These are phyloP conservation scores for Oligia strigilis DNA, from an alignment of 2,888 invertebrate genomes.

Conservation along the genomic window DNA sequence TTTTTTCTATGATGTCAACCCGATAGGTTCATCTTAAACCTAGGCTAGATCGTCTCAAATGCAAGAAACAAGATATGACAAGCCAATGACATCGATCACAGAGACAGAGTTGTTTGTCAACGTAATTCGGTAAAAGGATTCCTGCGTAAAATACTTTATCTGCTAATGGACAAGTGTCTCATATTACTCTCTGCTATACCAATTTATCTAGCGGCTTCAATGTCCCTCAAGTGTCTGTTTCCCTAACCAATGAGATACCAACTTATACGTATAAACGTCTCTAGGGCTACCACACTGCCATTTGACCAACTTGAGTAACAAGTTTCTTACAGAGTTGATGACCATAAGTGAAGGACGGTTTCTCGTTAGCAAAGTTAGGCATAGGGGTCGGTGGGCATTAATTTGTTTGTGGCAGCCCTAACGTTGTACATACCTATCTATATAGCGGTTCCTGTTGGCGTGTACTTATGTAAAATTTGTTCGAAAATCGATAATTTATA, in stretches of 20 bases:
- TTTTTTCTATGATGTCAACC: neutral
- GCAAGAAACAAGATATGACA: constrained; percentile 43
- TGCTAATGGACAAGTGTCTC: constrained; percentile 54
- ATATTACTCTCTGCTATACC: constrained; percentile 44
- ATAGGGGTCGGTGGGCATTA: constrained; percentile 27
- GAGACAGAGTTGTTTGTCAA: constrained; percentile 37
- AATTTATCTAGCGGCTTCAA: constrained; percentile 45
- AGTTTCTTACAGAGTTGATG: constrained; percentile 58
- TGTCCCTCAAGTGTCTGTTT: constrained; percentile 48
- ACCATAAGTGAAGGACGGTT: constrained; percentile 45
- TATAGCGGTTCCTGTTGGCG: neutral
- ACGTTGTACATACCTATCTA: neutral
- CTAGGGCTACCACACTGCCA: constrained; percentile 47
- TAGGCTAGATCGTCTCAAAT: constrained; percentile 4
- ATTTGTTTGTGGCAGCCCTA: constrained; percentile 43
- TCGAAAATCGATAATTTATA: neutral
- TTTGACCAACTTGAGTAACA: constrained; percentile 51
- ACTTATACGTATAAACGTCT: constrained; percentile 43
- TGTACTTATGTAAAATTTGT: neutral
- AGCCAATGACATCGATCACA: constrained; percentile 43
- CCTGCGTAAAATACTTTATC: constrained; percentile 46
- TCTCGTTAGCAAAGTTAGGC: constrained; percentile 56
- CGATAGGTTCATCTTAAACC: neutral
- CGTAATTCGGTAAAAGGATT: constrained; percentile 57
- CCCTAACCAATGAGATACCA: constrained; percentile 45